Base-by-base conservation (phyloP, 2,888 invertebrate genomes). In the Gandaritis pyraliata region DNA sequence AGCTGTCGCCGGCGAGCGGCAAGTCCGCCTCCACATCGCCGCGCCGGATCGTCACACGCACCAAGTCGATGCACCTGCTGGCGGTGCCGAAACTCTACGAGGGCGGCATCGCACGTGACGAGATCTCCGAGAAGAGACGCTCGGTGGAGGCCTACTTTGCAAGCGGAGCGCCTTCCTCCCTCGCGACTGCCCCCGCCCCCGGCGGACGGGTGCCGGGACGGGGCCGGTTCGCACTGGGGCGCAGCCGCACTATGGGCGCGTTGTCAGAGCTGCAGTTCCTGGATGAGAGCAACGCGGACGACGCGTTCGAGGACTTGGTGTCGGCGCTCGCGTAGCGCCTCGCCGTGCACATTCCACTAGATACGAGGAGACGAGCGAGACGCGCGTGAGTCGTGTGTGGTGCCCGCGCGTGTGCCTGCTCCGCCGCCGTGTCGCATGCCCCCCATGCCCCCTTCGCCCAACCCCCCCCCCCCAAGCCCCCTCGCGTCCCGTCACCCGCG, bases 281-380 rank as follows among this genome's bases (percentile, higher is more conserved):
- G 79, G 96, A 96, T 86, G 96, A 96, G 86, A 95, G 93, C 87
- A 96, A 97, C 89, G 96, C 97, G 65, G 97, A 97, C 83, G 95
- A 95, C 91, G 96, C 96, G 72, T 97, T 97, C 92, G 97, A 97
- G 85, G 95, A 96, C 87, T 94, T 97, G 76, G 96, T 97, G 93
- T 93, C 93, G 90, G 93, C 86, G 87, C 90, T 92, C 81, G 87
- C 90, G 79, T 90, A 88, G 83, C 81, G 75, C 76, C 46, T 72
- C 76, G 75, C 73, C 76, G 75, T 75, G 65, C 71, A 87, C 90
- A 90, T 90, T 90, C 90, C 90, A 88, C 87, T 88, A 85, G 86
- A 82, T 86, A 87, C 84, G 80, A 82, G 82, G 84, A 86, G 86
- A 78, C 82, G 83, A 87, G 86, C 86, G 89, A 90, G 89, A 87